Base-by-base conservation (phyloP, 2,113 vertebrate genomes). In the Aptenodytes forsteri region DNA sequence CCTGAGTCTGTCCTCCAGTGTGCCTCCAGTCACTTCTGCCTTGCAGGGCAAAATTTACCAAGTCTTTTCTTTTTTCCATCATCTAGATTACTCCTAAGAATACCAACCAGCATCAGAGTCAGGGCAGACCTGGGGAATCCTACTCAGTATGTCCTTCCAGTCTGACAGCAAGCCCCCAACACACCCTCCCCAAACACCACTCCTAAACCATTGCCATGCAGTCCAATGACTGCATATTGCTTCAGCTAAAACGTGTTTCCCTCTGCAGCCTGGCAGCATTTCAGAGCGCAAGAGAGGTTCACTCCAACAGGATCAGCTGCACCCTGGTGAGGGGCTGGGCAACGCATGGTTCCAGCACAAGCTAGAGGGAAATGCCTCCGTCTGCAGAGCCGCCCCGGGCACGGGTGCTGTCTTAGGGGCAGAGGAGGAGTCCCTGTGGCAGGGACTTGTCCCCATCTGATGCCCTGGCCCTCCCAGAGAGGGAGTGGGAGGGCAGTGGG, bases 351-450 rank as follows among this genome's bases (percentile, higher is more conserved):
- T 29, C 59, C 71, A 13, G n/a, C 61, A 27, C 26, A 13, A 7
- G 69, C 22, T 3, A 6, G 4, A 69, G 30, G 59, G 44, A 55
- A 56, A 11, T 15, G 34, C 34, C 13, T 15, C 27, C 4, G 8
- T 11, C 25, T 6, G 11, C 29, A n/a, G 10, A 55, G 27, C 54
- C 5, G 2, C 8, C 32, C 4, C 0, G 0, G 36, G 21, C 32
- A 29, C 8, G 1, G 54, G 36, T 4, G 1, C 52, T 2, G 40
- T 4, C 52, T 21, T 8, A 10, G n/a, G 21, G n/a, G 32, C 29
- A 73, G 21, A 59, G 87, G 38, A 49, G 34, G 4, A 4, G 9
- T 65, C 21, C 21, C 58, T 10, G 32, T 0, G 0, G 3, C 49
- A n/a, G 47, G 20, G 13, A 17, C 9, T 10, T 6, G 0, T 16